These are phyloP conservation scores for Falco rusticolus DNA, from an alignment of 2,797 vertebrate genomes.

Conservation along the genomic window DNA sequence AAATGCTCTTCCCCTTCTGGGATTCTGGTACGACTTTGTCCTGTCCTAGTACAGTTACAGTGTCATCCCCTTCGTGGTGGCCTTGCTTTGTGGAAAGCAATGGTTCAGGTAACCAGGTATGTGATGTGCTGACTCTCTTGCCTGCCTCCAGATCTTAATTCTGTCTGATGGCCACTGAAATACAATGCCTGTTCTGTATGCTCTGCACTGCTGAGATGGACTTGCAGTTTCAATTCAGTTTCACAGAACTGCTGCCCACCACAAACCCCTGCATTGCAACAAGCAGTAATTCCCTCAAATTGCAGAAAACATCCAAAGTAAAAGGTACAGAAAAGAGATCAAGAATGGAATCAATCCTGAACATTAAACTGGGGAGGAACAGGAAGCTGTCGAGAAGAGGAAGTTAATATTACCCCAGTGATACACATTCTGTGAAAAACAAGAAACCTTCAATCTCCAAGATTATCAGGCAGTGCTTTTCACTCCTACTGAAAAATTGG, in stretches of 20 bases:
- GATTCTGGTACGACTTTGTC: not conserved
- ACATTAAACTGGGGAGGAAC: not conserved
- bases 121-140: not conserved
- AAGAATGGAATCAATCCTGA: slow-evolving; percentile 7
- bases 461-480: not conserved
- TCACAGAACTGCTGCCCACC: not conserved
- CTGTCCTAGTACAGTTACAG: not conserved
- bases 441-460: slow-evolving; percentile 21
- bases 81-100: not conserved
- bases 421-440: slow-evolving; percentile 1
- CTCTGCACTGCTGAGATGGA: not conserved
- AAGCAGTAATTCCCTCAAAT: not conserved
- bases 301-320: not conserved
- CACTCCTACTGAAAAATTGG: not conserved
- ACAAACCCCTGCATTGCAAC: not conserved
- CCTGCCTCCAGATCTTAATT: not conserved
- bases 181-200: not conserved
- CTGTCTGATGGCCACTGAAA: not conserved
- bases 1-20: not conserved
- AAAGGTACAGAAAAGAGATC: not conserved
- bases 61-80: not conserved
- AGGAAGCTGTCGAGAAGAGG: not conserved
- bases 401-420: slow-evolving; percentile 5
- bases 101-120: not conserved
- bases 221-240: slow-evolving; percentile 18